phyloP scores from a whole-genome alignment of 1,140 invertebrate genomes.

The Drosophila subobscura region DNA sequence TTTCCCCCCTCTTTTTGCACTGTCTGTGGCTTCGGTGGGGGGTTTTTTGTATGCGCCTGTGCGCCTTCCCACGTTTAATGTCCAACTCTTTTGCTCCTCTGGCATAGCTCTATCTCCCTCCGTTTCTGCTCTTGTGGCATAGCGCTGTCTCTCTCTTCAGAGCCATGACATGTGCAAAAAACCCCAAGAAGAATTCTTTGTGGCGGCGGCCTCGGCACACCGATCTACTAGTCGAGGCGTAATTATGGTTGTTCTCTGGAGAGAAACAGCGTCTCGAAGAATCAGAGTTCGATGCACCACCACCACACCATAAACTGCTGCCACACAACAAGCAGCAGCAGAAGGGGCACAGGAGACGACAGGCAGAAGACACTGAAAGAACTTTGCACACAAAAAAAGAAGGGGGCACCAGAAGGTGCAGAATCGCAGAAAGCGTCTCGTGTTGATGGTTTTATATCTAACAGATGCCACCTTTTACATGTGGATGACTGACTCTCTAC shows the following conservation, averaged over 20 bases:
- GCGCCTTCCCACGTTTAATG: slow-evolving; percentile 52
- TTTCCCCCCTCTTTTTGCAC: slow-evolving; percentile 22
- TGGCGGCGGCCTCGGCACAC: neutral
- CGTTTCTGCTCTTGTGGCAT: slow-evolving; percentile 10
- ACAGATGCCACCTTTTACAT: slow-evolving; percentile 61
- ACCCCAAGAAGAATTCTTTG: slow-evolving; percentile 32
- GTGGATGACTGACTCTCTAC: neutral
- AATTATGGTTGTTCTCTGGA: slow-evolving; percentile 59
- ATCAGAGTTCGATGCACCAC: slow-evolving; percentile 63
- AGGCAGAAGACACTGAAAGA: neutral
- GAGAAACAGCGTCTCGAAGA: slow-evolving; percentile 25
- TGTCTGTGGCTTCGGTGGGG: slow-evolving; percentile 33
- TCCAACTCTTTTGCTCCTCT: slow-evolving; percentile 2
- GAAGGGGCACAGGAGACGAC: slow-evolving; percentile 4
- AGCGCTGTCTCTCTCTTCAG: slow-evolving; percentile 4
- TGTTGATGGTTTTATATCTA: slow-evolving; percentile 75
- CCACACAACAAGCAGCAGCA: neutral
- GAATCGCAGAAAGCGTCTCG: slow-evolving; percentile 24
- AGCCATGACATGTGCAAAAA: slow-evolving; percentile 44
- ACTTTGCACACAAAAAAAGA: too few species aligned
- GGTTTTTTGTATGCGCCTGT: slow-evolving; percentile 45
- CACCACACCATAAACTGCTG: neutral
- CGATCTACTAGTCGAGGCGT: slow-evolving; percentile 63
- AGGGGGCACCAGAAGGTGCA: neutral
- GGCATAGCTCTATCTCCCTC: neutral